Conservation (phyloP, 2,888 invertebrate species). For the Orthosia cruda region DNA sequence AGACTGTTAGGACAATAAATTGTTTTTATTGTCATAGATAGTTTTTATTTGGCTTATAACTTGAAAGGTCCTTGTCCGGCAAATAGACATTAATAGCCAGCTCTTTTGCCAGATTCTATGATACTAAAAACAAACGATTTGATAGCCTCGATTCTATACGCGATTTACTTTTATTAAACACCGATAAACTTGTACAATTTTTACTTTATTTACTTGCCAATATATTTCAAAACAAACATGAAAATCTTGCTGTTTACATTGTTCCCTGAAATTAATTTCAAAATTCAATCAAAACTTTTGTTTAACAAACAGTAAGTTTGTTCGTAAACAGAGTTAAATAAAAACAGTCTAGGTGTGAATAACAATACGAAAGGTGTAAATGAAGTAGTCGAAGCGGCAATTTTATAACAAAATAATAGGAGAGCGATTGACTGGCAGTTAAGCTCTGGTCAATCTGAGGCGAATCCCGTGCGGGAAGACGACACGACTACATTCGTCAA, state of each 20-base stretch:
- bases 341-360: conserved; percentile 53
- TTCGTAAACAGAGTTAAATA: conserved; percentile 30
- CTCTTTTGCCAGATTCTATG: not conserved
- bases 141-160: not conserved
- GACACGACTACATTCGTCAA: not conserved
- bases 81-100: conserved; percentile 5
- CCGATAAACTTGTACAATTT: not conserved
- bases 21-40: not conserved
- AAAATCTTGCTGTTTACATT: conserved; percentile 34
- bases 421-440: conserved; percentile 26
- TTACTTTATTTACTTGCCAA: conserved; percentile 34
- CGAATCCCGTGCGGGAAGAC: not conserved
- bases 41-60: conserved; percentile 13
- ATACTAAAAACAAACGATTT: not conserved
- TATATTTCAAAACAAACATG: conserved; percentile 39
- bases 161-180: conserved; percentile 8
- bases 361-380: conserved; percentile 46
- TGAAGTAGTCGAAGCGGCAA: conserved; percentile 12
- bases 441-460: not conserved
- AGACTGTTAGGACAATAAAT: conserved; percentile 5
- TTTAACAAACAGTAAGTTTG: conserved; percentile 42
- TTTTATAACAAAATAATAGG: conserved; percentile 42
- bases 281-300: conserved; percentile 57
- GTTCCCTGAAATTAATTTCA: conserved; percentile 51
- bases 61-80: not conserved